Base-by-base conservation (phyloP, 2,113 vertebrate species). In the Atherinomorus stipes region DNA sequence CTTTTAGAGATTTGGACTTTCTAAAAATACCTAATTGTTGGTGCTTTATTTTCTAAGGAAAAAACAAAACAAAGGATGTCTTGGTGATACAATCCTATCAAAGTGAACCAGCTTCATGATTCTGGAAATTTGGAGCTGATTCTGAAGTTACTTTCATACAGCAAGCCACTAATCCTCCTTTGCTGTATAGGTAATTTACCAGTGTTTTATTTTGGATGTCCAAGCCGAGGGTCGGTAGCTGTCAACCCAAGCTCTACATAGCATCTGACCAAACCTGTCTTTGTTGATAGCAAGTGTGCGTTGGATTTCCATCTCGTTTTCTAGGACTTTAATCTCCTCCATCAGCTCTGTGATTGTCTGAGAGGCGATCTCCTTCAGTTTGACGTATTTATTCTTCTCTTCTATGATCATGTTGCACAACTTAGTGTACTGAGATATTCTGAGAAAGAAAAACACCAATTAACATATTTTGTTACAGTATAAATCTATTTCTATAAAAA, bases 371-470 rank as follows among this genome's bases (percentile, higher is more conserved):
- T 93, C 85, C 79, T 95, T 93, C 64, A 98, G 90, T 22, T 91
- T 90, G n/a, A 96, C 85, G 68, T 93, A 95, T 85, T 96, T 99
- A 15, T 95, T 95, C 84, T 93, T 95, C 92, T 98, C 96, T 18
- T 74, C 92, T 72, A 90, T 90, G 40, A 97, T 59, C 58, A 91
- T 61, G 25, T 95, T 86, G 59, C 92, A 94, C 19, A 97, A 75
- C 56, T 91, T 93, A 58, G 88, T 80, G 83, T 93, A 94, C 57
- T 93, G 88, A 73, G 71, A 88, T 64, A 97, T 86, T 87, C 97
- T 99, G 83, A 15, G 72, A 74, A 28, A 28, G 25, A 18, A 70
- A 51, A 42, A 54, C 11, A 59, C 18, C 16, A 25, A 70, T 74
- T 19, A 83, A n/a, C 4, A 50, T 8, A 7, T 31, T 31, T 34